Evolutionary conservation across 1,140 invertebrate genomes (phyloP).

Genomic region (Drosophila sproati): DNA sequence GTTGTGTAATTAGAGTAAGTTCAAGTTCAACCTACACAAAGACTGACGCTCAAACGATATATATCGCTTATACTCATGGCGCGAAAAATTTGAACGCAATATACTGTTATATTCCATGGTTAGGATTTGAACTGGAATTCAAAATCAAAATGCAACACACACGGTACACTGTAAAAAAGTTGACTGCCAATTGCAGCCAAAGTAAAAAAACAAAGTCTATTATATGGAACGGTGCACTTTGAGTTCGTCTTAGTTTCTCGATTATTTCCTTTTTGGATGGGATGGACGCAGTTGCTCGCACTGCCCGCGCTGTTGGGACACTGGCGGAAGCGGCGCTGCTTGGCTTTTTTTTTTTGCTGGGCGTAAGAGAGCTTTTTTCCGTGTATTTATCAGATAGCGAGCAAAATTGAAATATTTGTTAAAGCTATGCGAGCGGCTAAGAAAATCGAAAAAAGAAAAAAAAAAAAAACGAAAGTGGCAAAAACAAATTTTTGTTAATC

Average conservation of each 20-base stretch:
- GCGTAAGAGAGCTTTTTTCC: slow-evolving; percentile 23
- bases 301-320: slow-evolving; percentile 59
- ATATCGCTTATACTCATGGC: slow-evolving; percentile 75
- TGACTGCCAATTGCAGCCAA: slow-evolving; percentile 2
- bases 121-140: slow-evolving; percentile 3
- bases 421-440: slow-evolving; percentile 1
- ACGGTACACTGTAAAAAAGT: slow-evolving; percentile 2
- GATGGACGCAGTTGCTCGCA: slow-evolving; percentile 37
- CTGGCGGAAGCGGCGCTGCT: slow-evolving; percentile 39
- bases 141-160: background rate
- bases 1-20: slow-evolving; percentile 43
- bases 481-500: slow-evolving; percentile 48
- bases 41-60: slow-evolving; percentile 82
- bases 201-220: slow-evolving; percentile 17
- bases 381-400: slow-evolving; percentile 54
- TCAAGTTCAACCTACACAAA: slow-evolving; percentile 79
- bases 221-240: slow-evolving; percentile 24
- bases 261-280: background rate
- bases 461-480: slow-evolving; percentile 56
- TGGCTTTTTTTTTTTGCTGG: slow-evolving; percentile 21
- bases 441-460: slow-evolving; percentile 18
- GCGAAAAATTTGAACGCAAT: slow-evolving; percentile 73
- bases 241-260: slow-evolving; percentile 18
- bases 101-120: slow-evolving; percentile 64
- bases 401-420: slow-evolving; percentile 35